Base-by-base conservation (phyloP, 2,797 vertebrate species). In the Crypturellus tataupa region DNA sequence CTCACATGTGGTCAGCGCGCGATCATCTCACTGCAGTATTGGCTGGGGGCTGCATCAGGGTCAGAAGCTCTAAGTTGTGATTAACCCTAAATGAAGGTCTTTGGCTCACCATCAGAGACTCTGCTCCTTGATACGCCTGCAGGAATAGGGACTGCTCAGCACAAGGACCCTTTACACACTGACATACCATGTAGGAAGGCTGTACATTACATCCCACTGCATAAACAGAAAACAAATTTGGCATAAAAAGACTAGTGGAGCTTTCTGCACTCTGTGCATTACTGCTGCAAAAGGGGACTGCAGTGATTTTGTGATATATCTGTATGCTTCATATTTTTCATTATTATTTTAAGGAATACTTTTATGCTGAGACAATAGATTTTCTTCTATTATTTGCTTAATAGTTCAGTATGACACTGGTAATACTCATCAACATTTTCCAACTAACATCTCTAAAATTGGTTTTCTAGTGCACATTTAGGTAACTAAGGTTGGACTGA, bases 321-420 rank as follows among this genome's bases (percentile, higher is more conserved):
- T 83, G 27, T 69, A 93, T 20, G 89, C 91, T 88, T 80, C 92
- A 89, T 92, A 92, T 79, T 95, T 96, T 93, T 94, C n/a, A 93
- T 56, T 91, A 91, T 95, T 95, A 91, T 95, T 95, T 95, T 95
- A 95, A 94, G n/a, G 80, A 92, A 92, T 85, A 93, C 76, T 89
- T 95, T 95, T 91, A 93, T 75, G 87, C 46, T 39, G 56, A 75
- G 24, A 17, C 87, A 94, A 93, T 91, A 89, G 85, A 92, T 90
- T 90, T 93, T 92, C 93, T 65, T 49, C 62, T 83, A 87, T 92
- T 93, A 95, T 90, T 94, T 92, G 91, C 78, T 95, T 83, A 95
- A 95, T 69, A 92, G 81, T 95, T 95, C 94, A 91, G 85, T 92
- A 83, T 78, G 72, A 91, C 87, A 83, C 82, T 72, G 51, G 49